Evolutionary conservation across 2,888 invertebrate genomes (phyloP), one percentile per base, ranked within the genome.

Genomic region (Cyclophora punctaria): DNA sequence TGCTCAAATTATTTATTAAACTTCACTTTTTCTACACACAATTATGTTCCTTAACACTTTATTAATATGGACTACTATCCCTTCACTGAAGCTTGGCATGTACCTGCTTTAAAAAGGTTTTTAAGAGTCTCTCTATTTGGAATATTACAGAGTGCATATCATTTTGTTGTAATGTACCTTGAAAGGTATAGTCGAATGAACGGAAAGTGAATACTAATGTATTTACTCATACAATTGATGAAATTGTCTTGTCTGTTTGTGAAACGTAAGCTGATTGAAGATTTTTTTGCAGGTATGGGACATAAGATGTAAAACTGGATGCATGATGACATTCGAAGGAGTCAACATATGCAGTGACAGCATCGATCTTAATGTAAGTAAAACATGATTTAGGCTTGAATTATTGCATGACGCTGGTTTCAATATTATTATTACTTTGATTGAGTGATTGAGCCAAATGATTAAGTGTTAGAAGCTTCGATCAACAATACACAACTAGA

Each of bases 291-390:
- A 91, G 91, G 83, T 91, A 50, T 91, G 91, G 91, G 91, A 91
- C 59, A 70, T 74, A 7, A 75, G 91, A 55, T 83, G 86, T 48
- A 70, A 78, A 47, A 71, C 82, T 4, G 91, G 90, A 3, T 90
- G 89, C 52, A 78, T 90, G 6, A 83, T 84, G 71, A 85, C 88
- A 1, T 90, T 92, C 49, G 83, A 88, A 69, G 91, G 91, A 3
- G 90, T 91, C 5, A 78, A 90, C 54, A 80, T 91, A 58, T 90
- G 90, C 62, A 85, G 90, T 48, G 89, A 91, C 53, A 86, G 90
- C 37, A 85, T 91, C 43, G 91, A 91, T 58, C 61, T 90, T 6
- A 85, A 79, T 62, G 91, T 91, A 73, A 80, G 83, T 72, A 55
- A 41, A 33, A 35, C 49, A 7, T 20, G 20, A 20, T 20, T 20